Evolutionary conservation across 2,888 invertebrate genomes (phyloP).

Genomic region (Epinotia bilunana): DNA sequence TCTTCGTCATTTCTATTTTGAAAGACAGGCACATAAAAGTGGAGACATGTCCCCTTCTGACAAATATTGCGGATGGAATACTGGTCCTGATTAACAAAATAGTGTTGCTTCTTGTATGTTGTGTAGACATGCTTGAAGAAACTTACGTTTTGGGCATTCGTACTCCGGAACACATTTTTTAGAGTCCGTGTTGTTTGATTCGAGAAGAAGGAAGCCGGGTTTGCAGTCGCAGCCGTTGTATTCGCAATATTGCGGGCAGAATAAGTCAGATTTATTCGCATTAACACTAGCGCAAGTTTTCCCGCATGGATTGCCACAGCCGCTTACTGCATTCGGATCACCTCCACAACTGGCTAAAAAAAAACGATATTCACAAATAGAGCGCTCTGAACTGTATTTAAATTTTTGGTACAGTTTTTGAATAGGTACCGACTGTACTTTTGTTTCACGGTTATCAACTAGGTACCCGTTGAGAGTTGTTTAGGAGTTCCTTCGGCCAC

Average conservation of each 20-base stretch:
- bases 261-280: slow-evolving; percentile 14
- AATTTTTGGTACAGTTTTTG: no score
- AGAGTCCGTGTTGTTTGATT: not conserved
- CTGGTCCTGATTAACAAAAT: not conserved
- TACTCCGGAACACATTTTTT: slow-evolving; percentile 34
- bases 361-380: not conserved
- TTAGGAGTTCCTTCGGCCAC: no score
- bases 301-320: slow-evolving; percentile 40
- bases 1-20: no score
- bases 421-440: no score
- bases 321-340: slow-evolving; percentile 20
- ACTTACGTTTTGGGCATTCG: slow-evolving; percentile 33
- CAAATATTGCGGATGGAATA: no score
- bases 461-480: no score
- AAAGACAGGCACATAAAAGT: no score
- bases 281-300: slow-evolving; percentile 23
- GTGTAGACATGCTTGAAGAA: not conserved
- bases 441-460: no score
- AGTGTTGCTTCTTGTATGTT: not conserved
- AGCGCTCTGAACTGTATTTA: no score
- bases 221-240: slow-evolving; percentile 38
- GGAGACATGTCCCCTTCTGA: no score
- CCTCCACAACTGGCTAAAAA: slow-evolving; percentile 28
- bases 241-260: slow-evolving; percentile 28
- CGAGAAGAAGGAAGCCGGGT: slow-evolving; percentile 26